Evolutionary conservation across 2,113 vertebrate genomes (phyloP), one percentile per base, ranked within the genome.

Genomic region (Lota lota): DNA sequence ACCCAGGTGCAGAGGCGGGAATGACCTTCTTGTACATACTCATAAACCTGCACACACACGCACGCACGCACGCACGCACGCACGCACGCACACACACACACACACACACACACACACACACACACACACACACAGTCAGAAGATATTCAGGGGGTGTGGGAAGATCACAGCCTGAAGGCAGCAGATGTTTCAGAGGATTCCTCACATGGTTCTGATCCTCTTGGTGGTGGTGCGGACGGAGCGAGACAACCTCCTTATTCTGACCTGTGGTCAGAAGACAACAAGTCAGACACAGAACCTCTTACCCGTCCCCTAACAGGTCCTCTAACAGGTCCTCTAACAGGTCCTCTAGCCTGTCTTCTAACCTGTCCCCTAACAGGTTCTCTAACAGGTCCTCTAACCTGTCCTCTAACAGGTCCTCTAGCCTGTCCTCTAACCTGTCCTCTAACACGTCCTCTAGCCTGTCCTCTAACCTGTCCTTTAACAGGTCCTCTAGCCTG

Each of bases 171-270:
- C 47, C 60, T 63, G 60, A 56, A 17, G 54, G 54, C 40, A 24
- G 19, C 1, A 60, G 18, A 47, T n/a, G 2, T 63, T 17, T 61
- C 1, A 66, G 17, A 40, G 20, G 53, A 19, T 64, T 56, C 47
- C 95, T 94, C 88, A 96, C 95, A 93, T 86, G 70, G 90, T 91
- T 87, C 76, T 92, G 76, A 93, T 89, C 88, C 84, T 92, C 71
- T 87, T 92, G 67, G 94, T 76, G 72, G 94, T 89, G 68, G 73
- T 87, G 74, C 80, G 91, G 79, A 92, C 70, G 18, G 90, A 58
- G 72, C 89, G 91, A 18, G 91, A 79, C 15, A 94, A 81, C 85
- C 87, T 94, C 73, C 94, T 93, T 3, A 96, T 93, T 85, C 93
- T 92, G 54, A 91, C 86, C 95, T 97, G 85, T 67, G 40, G 40